Evolutionary conservation across 2,888 invertebrate genomes (phyloP).

Genomic region (Argyresthia albistria): DNA sequence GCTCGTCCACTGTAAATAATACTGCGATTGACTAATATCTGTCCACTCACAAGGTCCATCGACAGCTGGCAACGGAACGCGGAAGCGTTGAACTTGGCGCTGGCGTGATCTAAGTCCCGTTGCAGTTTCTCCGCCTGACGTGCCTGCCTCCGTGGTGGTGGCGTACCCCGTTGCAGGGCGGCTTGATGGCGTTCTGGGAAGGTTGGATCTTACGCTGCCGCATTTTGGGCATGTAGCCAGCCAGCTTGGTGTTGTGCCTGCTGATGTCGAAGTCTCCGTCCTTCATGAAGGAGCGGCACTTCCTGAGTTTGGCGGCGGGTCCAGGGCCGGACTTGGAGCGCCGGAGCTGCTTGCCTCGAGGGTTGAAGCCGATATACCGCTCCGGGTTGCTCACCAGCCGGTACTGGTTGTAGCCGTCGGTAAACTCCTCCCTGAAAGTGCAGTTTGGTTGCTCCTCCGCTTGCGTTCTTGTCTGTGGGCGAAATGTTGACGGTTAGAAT

Average conservation of each 20-base stretch:
- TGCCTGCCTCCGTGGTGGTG: constrained; percentile 54
- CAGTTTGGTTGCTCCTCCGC: constrained; percentile 74
- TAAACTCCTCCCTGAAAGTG: constrained; percentile 76
- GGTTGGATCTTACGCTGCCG: constrained; percentile 45
- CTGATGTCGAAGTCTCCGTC: constrained; percentile 74
- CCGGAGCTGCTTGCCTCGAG: constrained; percentile 69
- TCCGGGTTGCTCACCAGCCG: constrained; percentile 71
- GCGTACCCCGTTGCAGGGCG: constrained; percentile 52
- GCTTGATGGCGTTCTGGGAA: constrained; percentile 50
- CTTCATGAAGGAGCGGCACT: constrained; percentile 76
- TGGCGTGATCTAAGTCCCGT: constrained; percentile 49
- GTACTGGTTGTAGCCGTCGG: constrained; percentile 76
- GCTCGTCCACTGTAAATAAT: constrained; percentile 58
- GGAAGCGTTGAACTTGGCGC: constrained; percentile 59
- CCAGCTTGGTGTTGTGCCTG: constrained; percentile 72
- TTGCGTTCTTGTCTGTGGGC: constrained; percentile 63
- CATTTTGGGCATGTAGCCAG: constrained; percentile 37
- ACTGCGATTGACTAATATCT: constrained; percentile 73
- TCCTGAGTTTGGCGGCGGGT: constrained; percentile 54
- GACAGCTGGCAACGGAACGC: constrained; percentile 68
- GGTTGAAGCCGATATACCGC: constrained; percentile 77
- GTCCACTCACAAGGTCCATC: constrained; percentile 66
- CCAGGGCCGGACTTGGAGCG: constrained; percentile 14
- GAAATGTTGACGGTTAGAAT: constrained; percentile 10
- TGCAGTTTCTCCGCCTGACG: constrained; percentile 60